These are phyloP conservation scores for Lordiphosa andalusiaca DNA, from an alignment of 2,888 invertebrate genomes.

Conservation along the genomic window DNA sequence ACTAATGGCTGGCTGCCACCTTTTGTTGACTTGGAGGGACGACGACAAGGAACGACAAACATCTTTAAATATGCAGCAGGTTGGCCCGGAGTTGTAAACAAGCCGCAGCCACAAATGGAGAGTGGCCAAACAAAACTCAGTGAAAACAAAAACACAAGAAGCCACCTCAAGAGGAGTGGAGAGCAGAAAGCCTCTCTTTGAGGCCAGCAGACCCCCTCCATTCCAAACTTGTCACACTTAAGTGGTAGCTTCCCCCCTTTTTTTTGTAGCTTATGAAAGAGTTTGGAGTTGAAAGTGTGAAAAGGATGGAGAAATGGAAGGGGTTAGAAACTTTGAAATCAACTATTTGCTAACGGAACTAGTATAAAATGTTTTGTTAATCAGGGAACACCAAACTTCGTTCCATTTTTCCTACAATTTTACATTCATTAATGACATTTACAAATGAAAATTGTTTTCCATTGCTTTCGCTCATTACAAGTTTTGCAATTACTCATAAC, in stretches of 20 bases:
- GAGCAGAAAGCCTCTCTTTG: slow-evolving; percentile 1
- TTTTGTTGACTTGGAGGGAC: slow-evolving; percentile 49
- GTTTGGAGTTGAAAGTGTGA: slow-evolving; percentile 8
- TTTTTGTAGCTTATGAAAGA: slow-evolving; percentile 17
- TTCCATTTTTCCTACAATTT: too few relatives aligned
- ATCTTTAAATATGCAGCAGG: slow-evolving; percentile 71
- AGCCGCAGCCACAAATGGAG: slow-evolving; percentile 66
- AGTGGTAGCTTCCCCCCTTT: slow-evolving; percentile 51
- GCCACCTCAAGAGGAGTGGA: slow-evolving; percentile 42
- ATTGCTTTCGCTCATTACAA: slow-evolving; percentile 12
- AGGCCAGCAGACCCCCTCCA: slow-evolving; percentile 13
- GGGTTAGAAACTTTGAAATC: too few relatives aligned
- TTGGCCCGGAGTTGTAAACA: slow-evolving; percentile 53
- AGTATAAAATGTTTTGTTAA: too few relatives aligned
- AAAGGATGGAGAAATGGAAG: neutral
- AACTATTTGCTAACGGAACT: too few relatives aligned
- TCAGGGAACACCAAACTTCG: too few relatives aligned
- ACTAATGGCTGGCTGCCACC: slow-evolving; percentile 62
- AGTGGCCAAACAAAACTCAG: slow-evolving; percentile 58
- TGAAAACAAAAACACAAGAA: slow-evolving; percentile 34
- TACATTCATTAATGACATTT: too few relatives aligned
- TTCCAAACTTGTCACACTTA: slow-evolving; percentile 38
- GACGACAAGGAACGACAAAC: slow-evolving; percentile 44
- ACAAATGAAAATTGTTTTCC: slow-evolving; percentile 22
- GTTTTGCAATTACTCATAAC: slow-evolving; percentile 53